Conservation (phyloP, 2,888 invertebrate genomes). For the Apomyelois bistriatella region DNA sequence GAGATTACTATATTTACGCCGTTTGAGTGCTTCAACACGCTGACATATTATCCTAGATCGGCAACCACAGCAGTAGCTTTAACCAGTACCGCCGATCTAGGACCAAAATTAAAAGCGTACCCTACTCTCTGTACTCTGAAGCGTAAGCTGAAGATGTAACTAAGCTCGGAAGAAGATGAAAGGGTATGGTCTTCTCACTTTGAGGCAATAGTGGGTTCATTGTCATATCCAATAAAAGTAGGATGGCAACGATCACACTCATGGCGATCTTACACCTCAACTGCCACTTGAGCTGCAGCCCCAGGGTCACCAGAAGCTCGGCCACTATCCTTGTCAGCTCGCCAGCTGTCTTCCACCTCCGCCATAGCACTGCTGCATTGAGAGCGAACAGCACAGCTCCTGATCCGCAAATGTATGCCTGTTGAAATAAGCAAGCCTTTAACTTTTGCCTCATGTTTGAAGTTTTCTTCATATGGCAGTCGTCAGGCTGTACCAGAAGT, state of each 20-base stretch:
- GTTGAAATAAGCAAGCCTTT: not conserved
- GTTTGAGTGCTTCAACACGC: no score
- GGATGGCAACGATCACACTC: conserved; percentile 29
- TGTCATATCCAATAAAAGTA: conserved; percentile 32
- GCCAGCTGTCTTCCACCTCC: conserved; percentile 42
- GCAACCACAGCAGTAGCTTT: no score
- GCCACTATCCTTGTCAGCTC: conserved; percentile 48
- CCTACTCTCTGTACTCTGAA: no score
- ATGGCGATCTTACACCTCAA: conserved; percentile 39
- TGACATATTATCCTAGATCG: no score
- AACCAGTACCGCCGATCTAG: no score
- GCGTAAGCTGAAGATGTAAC: no score
- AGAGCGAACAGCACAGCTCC: conserved; percentile 41
- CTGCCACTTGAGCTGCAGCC: conserved; percentile 44
- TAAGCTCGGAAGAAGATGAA: no score
- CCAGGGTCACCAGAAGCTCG: conserved; percentile 46
- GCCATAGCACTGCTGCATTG: conserved; percentile 46
- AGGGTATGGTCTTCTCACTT: not conserved
- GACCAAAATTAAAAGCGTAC: no score
- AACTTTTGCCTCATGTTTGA: not conserved
- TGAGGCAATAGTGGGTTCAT: not conserved
- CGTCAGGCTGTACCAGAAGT: no score
- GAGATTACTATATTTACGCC: no score
- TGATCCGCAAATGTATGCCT: conserved; percentile 46
- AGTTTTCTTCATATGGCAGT: no score